phyloP scores from a whole-genome alignment of 2,797 vertebrate genomes.

The Aldrovandia affinis region DNA sequence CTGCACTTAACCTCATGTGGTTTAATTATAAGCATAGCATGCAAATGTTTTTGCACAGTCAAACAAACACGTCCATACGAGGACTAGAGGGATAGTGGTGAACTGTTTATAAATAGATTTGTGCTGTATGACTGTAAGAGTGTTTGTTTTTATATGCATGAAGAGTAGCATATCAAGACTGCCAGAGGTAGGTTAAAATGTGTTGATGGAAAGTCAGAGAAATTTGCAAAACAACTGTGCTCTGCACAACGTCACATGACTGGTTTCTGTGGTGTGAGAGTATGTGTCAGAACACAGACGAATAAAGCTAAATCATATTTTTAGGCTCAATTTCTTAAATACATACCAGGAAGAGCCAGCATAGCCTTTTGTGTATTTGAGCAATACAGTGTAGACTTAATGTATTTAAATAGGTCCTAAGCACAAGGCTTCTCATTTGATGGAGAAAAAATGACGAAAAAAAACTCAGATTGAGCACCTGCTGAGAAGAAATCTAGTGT shows the following conservation, averaged over 20 bases:
- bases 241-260: not conserved
- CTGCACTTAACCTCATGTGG: slow-evolving; percentile 47
- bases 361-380: slow-evolving; percentile 23
- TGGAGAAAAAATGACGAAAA: slow-evolving; percentile 29
- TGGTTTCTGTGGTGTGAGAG: not conserved
- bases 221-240: not conserved
- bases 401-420: slow-evolving; percentile 39
- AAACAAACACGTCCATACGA: slow-evolving; percentile 7
- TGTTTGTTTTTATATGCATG: not conserved
- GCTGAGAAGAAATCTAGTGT: slow-evolving; percentile 28
- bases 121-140: not conserved
- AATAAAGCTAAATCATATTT: not conserved
- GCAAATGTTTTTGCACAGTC: slow-evolving; percentile 43
- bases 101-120: slow-evolving; percentile 19
- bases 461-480: slow-evolving; percentile 33
- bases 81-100: slow-evolving; percentile 10
- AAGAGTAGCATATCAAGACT: not conserved
- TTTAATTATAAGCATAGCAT: slow-evolving; percentile 52
- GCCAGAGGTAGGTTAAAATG: not conserved
- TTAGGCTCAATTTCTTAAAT: not conserved
- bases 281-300: not conserved
- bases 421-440: slow-evolving; percentile 6
- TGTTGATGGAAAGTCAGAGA: not conserved
- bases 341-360: not conserved
- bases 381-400: slow-evolving; percentile 33